Evolutionary conservation across 92 coral and sea anemone genomes (phyloP).

Genomic region (Paragorgia papillata): DNA sequence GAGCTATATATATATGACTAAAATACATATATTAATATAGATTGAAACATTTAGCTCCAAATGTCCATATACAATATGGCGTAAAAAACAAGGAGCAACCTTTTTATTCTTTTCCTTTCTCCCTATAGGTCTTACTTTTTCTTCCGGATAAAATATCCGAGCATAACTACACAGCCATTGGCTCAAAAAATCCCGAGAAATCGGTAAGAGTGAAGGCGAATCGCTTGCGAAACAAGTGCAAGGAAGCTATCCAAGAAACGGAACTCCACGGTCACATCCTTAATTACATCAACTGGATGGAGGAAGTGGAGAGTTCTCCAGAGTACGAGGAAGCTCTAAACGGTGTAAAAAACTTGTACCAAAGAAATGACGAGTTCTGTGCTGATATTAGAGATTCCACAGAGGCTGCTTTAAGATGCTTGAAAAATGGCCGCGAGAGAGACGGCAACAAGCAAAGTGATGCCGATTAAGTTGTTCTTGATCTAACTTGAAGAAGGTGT

Average conservation of each 20-base stretch:
- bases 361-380: conserved; percentile 62
- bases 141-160: conserved; percentile 77
- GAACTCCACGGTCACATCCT: conserved; percentile 31
- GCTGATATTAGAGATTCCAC: conserved; percentile 62
- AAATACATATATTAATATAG: too few species aligned
- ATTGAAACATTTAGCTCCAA: too few species aligned
- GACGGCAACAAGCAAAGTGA: too few species aligned
- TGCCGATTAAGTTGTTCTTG: too few species aligned
- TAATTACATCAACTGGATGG: conserved; percentile 64
- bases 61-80: too few species aligned
- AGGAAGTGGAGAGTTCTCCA: conserved; percentile 64
- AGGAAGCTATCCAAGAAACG: conserved; percentile 48
- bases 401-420: conserved; percentile 59
- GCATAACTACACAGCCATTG: conserved; percentile 79
- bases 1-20: too few species aligned
- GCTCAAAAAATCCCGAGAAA: conserved; percentile 77
- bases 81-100: too few species aligned
- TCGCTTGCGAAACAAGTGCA: conserved; percentile 73
- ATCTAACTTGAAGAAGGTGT: too few species aligned
- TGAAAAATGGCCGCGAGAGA: too few species aligned
- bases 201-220: conserved; percentile 71
- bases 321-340: conserved; percentile 57
- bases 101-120: too few species aligned
- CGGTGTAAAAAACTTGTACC: conserved; percentile 57
- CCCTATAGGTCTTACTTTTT: conserved; percentile 74